Evolutionary conservation across 2,113 vertebrate genomes (phyloP).

Genomic region (Sisor rabdophorus): DNA sequence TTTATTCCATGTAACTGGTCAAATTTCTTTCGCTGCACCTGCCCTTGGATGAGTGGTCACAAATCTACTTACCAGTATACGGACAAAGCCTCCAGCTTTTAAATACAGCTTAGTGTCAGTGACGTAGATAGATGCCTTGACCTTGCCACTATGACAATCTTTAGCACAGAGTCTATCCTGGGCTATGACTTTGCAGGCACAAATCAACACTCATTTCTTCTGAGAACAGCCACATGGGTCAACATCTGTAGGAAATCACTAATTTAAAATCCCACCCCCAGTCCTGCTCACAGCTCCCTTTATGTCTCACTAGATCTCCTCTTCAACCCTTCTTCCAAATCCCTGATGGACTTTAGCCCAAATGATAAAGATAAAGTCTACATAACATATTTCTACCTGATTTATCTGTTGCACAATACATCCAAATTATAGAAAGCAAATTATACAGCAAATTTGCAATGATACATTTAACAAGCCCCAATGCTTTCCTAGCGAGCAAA

Average conservation of each 20-base stretch:
- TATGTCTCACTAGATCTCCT: neutral
- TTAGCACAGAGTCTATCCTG: neutral
- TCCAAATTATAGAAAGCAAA: neutral
- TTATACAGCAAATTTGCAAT: no score
- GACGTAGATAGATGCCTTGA: neutral
- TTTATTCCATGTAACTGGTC: neutral
- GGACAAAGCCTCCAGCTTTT: constrained; percentile 16
- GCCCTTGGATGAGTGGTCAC: neutral
- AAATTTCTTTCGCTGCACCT: neutral
- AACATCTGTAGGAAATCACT: constrained; percentile 43
- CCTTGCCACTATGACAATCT: neutral
- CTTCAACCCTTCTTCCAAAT: neutral
- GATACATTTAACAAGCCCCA: no score
- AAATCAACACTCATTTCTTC: constrained; percentile 38
- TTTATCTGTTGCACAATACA: no score
- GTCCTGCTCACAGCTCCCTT: constrained; percentile 5
- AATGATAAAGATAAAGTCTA: neutral
- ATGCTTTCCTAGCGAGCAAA: no score
- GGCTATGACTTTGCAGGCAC: constrained; percentile 18
- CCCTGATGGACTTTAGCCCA: neutral
- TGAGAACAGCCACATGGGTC: constrained; percentile 25
- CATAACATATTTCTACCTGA: no score
- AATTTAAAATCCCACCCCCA: constrained; percentile 30
- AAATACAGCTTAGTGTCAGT: constrained; percentile 26
- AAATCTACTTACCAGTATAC: neutral